A percentile compares a stretch with the other conserved stretches of the same genome.
Conservation (phyloP, 2,888 invertebrate genomes). For the Leistus spinibarbis region DNA sequence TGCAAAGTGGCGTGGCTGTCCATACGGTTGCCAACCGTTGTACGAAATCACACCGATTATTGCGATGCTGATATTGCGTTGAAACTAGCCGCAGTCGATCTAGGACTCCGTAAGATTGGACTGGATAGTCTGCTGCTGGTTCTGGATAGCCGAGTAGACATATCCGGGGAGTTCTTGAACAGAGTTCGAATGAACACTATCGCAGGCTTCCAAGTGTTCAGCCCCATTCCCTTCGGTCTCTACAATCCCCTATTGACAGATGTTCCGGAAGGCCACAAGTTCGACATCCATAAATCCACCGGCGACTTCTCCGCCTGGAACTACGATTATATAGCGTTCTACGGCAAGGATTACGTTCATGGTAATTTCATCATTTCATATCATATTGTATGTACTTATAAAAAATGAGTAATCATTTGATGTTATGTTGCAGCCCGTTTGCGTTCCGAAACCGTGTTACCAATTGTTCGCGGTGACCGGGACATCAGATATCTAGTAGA, state of each 20-base stretch:
- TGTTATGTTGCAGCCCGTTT: slow-evolving; percentile 65
- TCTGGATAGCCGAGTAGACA: slow-evolving; percentile 69
- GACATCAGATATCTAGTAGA: slow-evolving; percentile 65
- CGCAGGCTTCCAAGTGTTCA: slow-evolving; percentile 84
- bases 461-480: slow-evolving; percentile 67
- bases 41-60: slow-evolving; percentile 38
- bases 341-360: slow-evolving; percentile 78
- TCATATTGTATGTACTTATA: slow-evolving; percentile 10
- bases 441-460: slow-evolving; percentile 62
- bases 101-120: slow-evolving; percentile 72
- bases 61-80: slow-evolving; percentile 50
- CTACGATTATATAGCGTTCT: slow-evolving; percentile 78
- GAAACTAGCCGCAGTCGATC: slow-evolving; percentile 68
- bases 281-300: slow-evolving; percentile 73
- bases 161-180: slow-evolving; percentile 86
- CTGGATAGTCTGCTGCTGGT: slow-evolving; percentile 76
- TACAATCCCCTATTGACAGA: slow-evolving; percentile 75
- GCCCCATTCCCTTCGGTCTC: slow-evolving; percentile 89
- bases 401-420: slow-evolving; percentile 29
- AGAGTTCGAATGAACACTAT: slow-evolving; percentile 96
- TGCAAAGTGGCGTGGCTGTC: slow-evolving; percentile 71
- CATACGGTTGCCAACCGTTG: slow-evolving; percentile 62
- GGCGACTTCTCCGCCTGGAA: slow-evolving; percentile 82
- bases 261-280: slow-evolving; percentile 53
- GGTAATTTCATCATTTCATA: slow-evolving; percentile 57